A percentile compares a stretch with the other conserved stretches of the same genome.
Evolutionary conservation across 2,797 vertebrate genomes (phyloP).

Genomic region (Gallinago nigripennis): DNA sequence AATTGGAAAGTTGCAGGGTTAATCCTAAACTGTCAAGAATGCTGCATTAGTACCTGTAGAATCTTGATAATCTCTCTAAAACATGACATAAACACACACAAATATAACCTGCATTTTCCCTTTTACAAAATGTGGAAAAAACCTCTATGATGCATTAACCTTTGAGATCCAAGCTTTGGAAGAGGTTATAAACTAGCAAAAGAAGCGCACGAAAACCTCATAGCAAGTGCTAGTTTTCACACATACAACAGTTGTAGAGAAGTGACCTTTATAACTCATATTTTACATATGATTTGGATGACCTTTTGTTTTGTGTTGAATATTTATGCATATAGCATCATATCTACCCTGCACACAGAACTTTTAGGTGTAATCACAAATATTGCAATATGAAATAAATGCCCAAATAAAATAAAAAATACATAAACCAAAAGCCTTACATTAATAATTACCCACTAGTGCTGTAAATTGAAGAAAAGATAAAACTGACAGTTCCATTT

Average conservation of each 20-base stretch:
- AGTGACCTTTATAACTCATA: neutral
- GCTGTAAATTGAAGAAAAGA: neutral
- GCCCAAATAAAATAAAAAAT: neutral
- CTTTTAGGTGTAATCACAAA: neutral
- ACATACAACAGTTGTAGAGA: neutral
- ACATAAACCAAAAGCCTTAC: neutral
- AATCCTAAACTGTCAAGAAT: neutral
- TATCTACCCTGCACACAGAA: neutral
- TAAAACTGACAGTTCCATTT: neutral
- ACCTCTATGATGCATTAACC: neutral
- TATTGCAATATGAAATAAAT: neutral
- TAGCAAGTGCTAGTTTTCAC: neutral
- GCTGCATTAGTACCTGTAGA: neutral
- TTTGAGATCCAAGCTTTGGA: neutral
- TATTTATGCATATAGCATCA: neutral
- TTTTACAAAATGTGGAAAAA: neutral
- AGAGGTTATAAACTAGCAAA: neutral
- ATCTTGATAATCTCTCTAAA: neutral
- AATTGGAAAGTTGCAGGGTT: neutral
- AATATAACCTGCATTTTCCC: neutral
- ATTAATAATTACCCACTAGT: neutral
- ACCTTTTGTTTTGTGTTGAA: neutral
- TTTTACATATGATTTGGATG: neutral
- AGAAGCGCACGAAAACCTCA: neutral
- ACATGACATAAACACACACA: neutral